Base-by-base conservation (phyloP, 2,797 vertebrate genomes). In the Leptodactylus fallax region DNA sequence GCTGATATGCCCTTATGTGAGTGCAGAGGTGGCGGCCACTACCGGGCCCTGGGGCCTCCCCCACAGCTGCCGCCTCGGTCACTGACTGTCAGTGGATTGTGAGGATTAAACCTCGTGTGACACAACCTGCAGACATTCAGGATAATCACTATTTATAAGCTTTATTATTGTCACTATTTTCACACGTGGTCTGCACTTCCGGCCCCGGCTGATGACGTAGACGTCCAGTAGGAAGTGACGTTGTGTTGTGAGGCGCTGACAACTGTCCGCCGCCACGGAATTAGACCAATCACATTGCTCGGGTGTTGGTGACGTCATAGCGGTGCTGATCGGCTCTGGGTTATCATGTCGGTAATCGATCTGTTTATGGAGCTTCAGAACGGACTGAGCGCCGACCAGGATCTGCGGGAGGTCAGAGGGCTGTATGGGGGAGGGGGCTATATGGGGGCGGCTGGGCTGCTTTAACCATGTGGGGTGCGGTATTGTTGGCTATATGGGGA, bases 281-380 rank as follows among this genome's bases (percentile, higher is more conserved):
- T 76, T 21, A 3, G 3, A 49, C 58, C 74, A 85, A 78, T 77
- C 56, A 17, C 12, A 8, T n/a, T n/a, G 21, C 72, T 77, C 4
- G 6, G 16, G 6, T 14, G 11, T 36, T 1, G 14, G 61, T 78
- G 71, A 79, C 72, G 63, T 83, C 55, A 87, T n/a, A 10, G 1
- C 12, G 0, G 25, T 16, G 16, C 61, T 21, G 83, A 58, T 14
- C 83, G 45, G n/a, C 4, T 36, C 36, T 36, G 84, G 12, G 3
- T 56, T 89, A 56, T 27, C 89, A 99, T 99, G 98, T 98, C 98
- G 23, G 98, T 99, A 60, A 97, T 96, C 58, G 97, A 97, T 88
- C 98, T 98, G 97, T 99, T 99, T 92, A 96, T 95, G 83, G 94
- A 95, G 88, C 96, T 99, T 79, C 98, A 99, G 92, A 96, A 95